Base-by-base conservation (phyloP, 2,888 invertebrate species). In the Mylabris sibirica region DNA sequence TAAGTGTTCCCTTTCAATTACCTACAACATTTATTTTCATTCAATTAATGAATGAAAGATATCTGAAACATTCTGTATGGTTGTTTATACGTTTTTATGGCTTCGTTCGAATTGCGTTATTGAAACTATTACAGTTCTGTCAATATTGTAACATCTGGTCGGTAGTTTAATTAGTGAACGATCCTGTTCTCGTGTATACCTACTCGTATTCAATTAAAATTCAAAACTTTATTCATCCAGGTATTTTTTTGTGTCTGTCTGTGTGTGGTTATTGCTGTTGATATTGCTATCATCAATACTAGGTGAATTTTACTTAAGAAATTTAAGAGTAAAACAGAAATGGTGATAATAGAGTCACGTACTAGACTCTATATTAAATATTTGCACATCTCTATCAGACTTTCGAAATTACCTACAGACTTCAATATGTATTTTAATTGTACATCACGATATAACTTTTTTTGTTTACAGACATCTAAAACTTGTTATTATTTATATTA, bases 281-380 rank as follows among this genome's bases (percentile, higher is more conserved):
- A 22, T 53, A 20, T 53, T 22, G 12, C 53, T 2, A 22, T 44
- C 17, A 44, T 53, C 5, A 5, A 53, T 53, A 22, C 8, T 22
- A 1, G 22, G 41, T 8, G 30, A 30, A 30, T 30, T 14, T 22
- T 53, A 53, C 4, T 20, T 8, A 6, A 4, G 53, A 22, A 53
- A 53, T 22, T 20, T 57, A 57, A 57, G 24, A 57, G 9, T 49
- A 49, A 49, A 49, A 49, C 20, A 20, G 57, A 57, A 57, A 24
- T 24, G 57, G 9, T 6, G 24, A 57, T 57, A 57, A 57, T 24
- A 57, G 57, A 24, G 57, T 57, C 57, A 57, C 57, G 57, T 57
- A 20, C 12, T 22, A 53, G 20, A 17, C 53, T 22, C 53, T 11
- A 53, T 53, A 53, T 53, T 53, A 53, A 53, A 53, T 53, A 53